These are phyloP conservation scores for Anniella stebbinsi DNA, from an alignment of 2,797 vertebrate species.

Conservation along the genomic window DNA sequence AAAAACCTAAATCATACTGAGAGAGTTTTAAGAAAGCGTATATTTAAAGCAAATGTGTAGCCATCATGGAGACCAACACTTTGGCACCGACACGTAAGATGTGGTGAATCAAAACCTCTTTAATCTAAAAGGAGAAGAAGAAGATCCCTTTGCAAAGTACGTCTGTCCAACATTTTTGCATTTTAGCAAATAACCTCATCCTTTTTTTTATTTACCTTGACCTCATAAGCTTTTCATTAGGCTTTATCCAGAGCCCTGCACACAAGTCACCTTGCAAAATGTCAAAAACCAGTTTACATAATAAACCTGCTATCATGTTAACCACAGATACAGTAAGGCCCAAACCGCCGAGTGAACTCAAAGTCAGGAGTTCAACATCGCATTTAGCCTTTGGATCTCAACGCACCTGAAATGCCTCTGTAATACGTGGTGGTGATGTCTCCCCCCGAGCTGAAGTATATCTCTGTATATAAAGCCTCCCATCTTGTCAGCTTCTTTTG, in stretches of 20 bases:
- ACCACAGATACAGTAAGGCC: conserved; percentile 14
- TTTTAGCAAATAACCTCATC: conserved; percentile 42
- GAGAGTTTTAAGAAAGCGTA: neutral
- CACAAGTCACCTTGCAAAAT: conserved; percentile 44
- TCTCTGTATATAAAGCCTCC: neutral
- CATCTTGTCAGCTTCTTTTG: neutral
- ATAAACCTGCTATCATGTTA: conserved; percentile 51
- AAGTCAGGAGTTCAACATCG: conserved; percentile 57
- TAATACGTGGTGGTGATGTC: neutral
- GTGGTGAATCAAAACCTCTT: conserved; percentile 44
- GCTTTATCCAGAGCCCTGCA: neutral
- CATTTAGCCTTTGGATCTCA: conserved; percentile 36
- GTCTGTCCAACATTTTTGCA: conserved; percentile 39
- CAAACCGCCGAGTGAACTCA: conserved; percentile 31
- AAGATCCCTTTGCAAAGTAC: neutral
- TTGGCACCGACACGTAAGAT: conserved; percentile 38
- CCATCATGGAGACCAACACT: neutral
- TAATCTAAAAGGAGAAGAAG: conserved; percentile 28
- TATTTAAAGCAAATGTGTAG: neutral
- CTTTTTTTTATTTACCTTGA: conserved; percentile 39
- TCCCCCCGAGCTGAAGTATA: neutral
- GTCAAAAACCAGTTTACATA: conserved; percentile 48
- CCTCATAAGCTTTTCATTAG: conserved; percentile 64
- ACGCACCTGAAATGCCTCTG: conserved; percentile 57
- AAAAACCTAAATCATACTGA: conserved; percentile 1